Base-by-base conservation (phyloP, 2,888 invertebrate species). In the Pammene aurita region DNA sequence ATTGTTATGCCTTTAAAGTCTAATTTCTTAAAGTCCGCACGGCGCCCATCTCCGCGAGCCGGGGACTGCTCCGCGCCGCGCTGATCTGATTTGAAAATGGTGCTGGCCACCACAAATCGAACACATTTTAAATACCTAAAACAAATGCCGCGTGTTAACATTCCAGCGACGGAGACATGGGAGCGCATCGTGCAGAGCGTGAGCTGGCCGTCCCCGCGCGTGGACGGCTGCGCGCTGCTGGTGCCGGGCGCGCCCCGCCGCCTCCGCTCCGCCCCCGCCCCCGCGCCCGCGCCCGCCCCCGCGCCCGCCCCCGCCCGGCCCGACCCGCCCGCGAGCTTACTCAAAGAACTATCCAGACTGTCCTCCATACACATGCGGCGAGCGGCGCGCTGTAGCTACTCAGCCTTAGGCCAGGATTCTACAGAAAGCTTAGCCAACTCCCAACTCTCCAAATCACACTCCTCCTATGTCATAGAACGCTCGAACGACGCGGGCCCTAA, bases 141-240 rank as follows among this genome's bases (percentile, higher is more conserved):
- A n/a, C n/a, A n/a, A n/a, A n/a, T n/a, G n/a, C n/a, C n/a, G n/a
- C n/a, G 26, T 26, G 1, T 26, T 26, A 1, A 1, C 26, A 1
- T 26, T 26, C 46, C 85, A 96, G 96, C 93, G 9, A 94, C 95
- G 4, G 96, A 96, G 85, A 93, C 93, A 7, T 96, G 96, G 96
- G 96, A 96, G 81, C 94, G 95, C 74, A 92, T 96, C 58, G 84
- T 89, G 9, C 94, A 95, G 56, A 94, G 94, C 14, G 80, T 94
- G 55, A 93, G 94, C 78, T 89, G 90, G 89, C 96, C 96, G 0
- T 94, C 95, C 41, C 94, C 95, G 0, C 94, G 95, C 72, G 94
- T 95, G 35, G 96, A 96, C 85, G 93, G 94, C 78, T 93, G 95
- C 65, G 95, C 95, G 14, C 90, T 96, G 71, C 94, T 95, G 4